Conservation (phyloP, 1,140 invertebrate genomes). For the Achatina immaculata region DNA sequence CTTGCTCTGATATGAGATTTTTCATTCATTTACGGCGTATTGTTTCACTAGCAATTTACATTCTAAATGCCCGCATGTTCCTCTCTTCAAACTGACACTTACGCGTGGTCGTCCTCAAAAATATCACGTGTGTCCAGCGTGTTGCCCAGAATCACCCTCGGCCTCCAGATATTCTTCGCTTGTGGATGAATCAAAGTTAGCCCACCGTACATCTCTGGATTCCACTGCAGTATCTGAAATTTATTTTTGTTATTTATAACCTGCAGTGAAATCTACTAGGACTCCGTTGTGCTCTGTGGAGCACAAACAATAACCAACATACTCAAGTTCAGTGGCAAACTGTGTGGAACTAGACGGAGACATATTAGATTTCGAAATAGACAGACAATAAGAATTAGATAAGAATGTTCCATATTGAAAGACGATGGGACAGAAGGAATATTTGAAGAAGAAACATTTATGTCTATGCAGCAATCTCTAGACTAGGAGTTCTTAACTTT, state of each 20-base stretch:
- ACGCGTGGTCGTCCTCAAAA: constrained; percentile 18
- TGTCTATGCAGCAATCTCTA: background rate
- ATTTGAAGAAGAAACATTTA: background rate
- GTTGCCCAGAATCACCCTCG: constrained; percentile 2
- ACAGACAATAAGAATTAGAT: background rate
- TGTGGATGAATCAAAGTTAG: background rate
- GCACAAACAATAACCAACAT: background rate
- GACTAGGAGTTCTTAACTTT: background rate
- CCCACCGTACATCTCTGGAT: background rate
- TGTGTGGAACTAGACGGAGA: background rate
- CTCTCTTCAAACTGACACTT: background rate
- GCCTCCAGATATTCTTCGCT: constrained; percentile 10
- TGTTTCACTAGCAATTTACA: no score
- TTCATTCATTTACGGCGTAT: no score
- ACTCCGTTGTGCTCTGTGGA: background rate
- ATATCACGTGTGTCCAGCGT: background rate
- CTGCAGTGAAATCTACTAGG: background rate
- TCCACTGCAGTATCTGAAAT: background rate
- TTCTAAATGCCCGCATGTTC: no score
- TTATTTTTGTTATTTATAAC: background rate
- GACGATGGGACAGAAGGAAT: background rate
- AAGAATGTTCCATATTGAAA: background rate
- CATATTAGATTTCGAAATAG: background rate
- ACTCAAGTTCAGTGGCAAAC: background rate
- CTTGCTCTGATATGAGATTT: no score